These are phyloP conservation scores for Dasyprocta punctata DNA, from an alignment of 2,113 vertebrate species.

Conservation along the genomic window DNA sequence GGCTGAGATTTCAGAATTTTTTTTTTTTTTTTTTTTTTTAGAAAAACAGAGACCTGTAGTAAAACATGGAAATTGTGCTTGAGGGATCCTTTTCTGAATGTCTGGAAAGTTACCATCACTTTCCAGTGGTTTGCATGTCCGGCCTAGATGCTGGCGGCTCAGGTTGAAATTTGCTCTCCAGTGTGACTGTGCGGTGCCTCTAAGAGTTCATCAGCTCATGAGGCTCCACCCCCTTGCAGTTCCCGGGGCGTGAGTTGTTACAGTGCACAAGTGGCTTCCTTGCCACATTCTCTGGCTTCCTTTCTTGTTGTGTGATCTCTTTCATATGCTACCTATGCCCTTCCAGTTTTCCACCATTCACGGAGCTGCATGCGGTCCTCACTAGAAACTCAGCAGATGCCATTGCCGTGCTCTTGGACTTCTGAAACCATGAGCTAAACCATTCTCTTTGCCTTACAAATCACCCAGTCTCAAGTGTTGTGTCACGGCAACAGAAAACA, in stretches of 20 bases:
- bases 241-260: not conserved
- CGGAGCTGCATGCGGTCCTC: not conserved
- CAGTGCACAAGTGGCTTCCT: not conserved
- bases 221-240: not conserved
- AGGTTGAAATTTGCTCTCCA: not conserved
- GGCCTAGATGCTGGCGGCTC: not conserved
- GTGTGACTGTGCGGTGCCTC: not conserved
- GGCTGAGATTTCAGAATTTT: not conserved
- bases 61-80: not conserved
- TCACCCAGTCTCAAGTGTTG: not conserved
- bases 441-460: not conserved
- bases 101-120: not conserved
- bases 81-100: not conserved
- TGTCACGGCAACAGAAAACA: not conserved
- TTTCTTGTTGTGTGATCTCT: not conserved
- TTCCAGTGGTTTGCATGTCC: accelerated
- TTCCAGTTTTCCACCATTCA: not conserved
- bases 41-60: not conserved
- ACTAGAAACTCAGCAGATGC: not conserved
- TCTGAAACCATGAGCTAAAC: not conserved
- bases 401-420: not conserved
- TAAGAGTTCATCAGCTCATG: not conserved
- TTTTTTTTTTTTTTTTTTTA: no score
- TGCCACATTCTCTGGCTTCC: not conserved
- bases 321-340: not conserved